Conservation (phyloP, 53 echinoderm and acorn worm species). For the Crossaster papposus region DNA sequence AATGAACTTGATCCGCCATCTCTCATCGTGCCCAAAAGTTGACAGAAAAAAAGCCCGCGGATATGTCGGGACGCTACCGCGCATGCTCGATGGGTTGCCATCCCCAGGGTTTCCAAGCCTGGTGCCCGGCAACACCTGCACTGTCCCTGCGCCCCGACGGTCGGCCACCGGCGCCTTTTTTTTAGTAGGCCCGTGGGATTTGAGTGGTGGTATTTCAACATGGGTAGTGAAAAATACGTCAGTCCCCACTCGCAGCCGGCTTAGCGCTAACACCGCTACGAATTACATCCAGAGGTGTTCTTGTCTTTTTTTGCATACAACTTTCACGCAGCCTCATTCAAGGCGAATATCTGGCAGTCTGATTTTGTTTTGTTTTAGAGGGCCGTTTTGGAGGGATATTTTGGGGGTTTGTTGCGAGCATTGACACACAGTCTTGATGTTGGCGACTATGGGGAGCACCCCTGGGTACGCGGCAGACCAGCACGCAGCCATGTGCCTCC, state of each 20-base stretch:
- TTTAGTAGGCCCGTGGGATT: constrained; percentile 55
- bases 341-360: not conserved
- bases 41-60: constrained; percentile 61
- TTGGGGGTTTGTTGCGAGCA: not conserved
- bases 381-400: not conserved
- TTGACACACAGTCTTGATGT: not conserved
- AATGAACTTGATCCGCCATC: constrained; percentile 56
- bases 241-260: constrained; percentile 33
- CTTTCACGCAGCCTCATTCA: constrained; percentile 8
- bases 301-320: not conserved
- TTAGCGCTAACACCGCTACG: constrained; percentile 38
- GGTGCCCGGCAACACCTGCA: constrained; percentile 33
- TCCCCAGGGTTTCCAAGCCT: constrained; percentile 7
- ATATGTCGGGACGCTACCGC: constrained; percentile 26
- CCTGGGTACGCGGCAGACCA: constrained; percentile 49
- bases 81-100: constrained; percentile 38
- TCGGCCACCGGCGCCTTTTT: constrained; percentile 35
- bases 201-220: constrained; percentile 66
- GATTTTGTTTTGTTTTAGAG: not conserved
- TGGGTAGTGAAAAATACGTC: constrained; percentile 57
- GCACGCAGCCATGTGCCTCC: constrained; percentile 42
- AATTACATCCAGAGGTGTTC: constrained; percentile 26
- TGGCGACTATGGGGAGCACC: constrained; percentile 56
- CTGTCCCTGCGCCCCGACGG: not conserved
- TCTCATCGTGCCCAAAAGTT: constrained; percentile 56